A percentile compares a stretch with the other conserved stretches of the same genome.
phyloP scores from a whole-genome alignment of 2,888 invertebrate species.

The Drosophila picticornis region DNA sequence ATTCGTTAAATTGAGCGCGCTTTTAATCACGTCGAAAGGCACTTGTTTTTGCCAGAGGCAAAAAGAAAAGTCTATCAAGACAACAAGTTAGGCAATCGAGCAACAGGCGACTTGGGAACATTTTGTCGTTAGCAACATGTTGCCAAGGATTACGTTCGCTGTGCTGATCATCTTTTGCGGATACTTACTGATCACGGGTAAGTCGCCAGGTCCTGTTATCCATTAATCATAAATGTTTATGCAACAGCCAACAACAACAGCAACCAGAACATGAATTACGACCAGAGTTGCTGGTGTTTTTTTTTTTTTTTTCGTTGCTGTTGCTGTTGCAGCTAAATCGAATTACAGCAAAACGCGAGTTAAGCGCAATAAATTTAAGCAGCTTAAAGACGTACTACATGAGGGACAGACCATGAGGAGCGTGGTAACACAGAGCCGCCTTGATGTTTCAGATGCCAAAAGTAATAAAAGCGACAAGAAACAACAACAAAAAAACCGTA shows the following conservation, averaged over 20 bases:
- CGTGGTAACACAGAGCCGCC: conserved; percentile 49
- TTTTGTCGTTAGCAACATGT: conserved; percentile 70
- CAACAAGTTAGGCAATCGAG: neutral
- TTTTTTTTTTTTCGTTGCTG: no score
- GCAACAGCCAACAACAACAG: conserved; percentile 40
- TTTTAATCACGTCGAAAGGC: conserved; percentile 24
- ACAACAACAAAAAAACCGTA: conserved; percentile 26
- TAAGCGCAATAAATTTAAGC: conserved; percentile 74
- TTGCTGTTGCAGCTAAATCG: conserved; percentile 51
- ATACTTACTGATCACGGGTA: conserved; percentile 84
- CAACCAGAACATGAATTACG: conserved; percentile 57
- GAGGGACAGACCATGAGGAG: conserved; percentile 29
- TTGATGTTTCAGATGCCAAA: conserved; percentile 66
- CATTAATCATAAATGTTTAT: conserved; percentile 61
- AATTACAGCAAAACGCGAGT: conserved; percentile 66
- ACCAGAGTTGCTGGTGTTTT: conserved; percentile 22
- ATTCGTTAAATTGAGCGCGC: conserved; percentile 27
- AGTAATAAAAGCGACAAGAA: neutral
- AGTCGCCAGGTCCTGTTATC: conserved; percentile 52
- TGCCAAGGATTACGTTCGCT: conserved; percentile 82
- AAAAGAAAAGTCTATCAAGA: neutral
- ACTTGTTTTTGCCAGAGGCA: neutral
- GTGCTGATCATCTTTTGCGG: conserved; percentile 83
- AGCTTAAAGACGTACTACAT: conserved; percentile 57
- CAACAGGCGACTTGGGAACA: conserved; percentile 32